Evolutionary conservation across 2,113 vertebrate genomes (phyloP), one percentile per base, ranked within the genome.

Genomic region (Chionomys nivalis): DNA sequence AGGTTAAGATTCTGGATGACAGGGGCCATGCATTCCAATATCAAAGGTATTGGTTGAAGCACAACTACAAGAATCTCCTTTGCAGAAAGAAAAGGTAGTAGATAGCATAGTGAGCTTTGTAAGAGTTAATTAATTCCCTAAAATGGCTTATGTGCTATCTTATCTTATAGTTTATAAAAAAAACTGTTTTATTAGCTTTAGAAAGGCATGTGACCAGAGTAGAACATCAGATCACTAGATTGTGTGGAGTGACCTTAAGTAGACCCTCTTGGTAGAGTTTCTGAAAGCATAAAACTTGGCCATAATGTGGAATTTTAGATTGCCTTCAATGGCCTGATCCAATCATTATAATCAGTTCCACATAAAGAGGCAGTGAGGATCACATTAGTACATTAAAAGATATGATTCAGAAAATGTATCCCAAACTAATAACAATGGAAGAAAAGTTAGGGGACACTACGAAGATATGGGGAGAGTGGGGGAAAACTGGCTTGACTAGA

Each of bases 301-400:
- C 89, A 36, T 89, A 86, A 92, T 73, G n/a, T 78, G 4, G 23
- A 76, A 81, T 55, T 55, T 21, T 75, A 90, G 58, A 42, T 42
- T 87, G 39, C 66, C 26, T 95, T 82, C 66, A 70, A 93, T 91
- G 72, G 26, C 19, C 61, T 61, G 39, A 95, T 55, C 33, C 7
- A 12, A 72, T 72, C 73, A 70, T 68, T 87, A 93, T 81, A 96
- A 90, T 76, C 73, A 96, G 21, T 76, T 95, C 42, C 47, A 90
- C 24, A n/a, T 82, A 42, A 82, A 9, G 24, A 93, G 31, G 24
- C 42, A 85, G 8, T 28, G 10, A 31, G 36, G 16, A 44, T 4
- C 10, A 2, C 52, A 90, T 87, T 90, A 81, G 6, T 86, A 49
- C 42, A 39, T 95, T 55, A 93, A 33, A 3, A 87, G 33, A 75